phyloP scores from a whole-genome alignment of 2,113 vertebrate species.

The Aegithalos caudatus region DNA sequence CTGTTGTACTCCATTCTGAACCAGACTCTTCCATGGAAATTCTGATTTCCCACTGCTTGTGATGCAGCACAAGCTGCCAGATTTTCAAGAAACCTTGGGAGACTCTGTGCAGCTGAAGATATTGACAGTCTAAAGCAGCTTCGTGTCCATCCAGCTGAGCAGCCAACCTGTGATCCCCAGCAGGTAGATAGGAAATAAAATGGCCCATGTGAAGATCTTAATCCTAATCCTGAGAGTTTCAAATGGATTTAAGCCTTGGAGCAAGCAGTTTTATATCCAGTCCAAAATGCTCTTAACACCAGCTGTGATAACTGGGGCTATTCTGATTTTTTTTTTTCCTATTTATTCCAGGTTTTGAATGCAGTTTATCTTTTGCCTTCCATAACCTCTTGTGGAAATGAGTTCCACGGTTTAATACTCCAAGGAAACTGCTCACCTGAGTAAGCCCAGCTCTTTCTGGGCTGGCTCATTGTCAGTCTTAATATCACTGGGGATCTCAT shows the following conservation, averaged over 20 bases:
- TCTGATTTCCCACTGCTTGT: neutral
- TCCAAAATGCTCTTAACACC: slow-evolving; percentile 1
- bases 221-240: slow-evolving; percentile 35
- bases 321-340: neutral
- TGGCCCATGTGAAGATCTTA: neutral
- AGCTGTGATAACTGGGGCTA: neutral
- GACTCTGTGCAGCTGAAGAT: neutral
- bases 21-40: neutral
- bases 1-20: neutral
- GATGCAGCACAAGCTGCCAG: neutral
- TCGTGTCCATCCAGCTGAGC: neutral
- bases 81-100: neutral
- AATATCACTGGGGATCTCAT: neutral
- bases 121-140: neutral
- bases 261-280: neutral
- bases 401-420: neutral
- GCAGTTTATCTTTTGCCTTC: slow-evolving; percentile 8
- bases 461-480: neutral
- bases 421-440: neutral
- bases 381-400: neutral
- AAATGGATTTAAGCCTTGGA: neutral
- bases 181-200: neutral
- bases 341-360: neutral
- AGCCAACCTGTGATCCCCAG: neutral
- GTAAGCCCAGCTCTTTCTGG: neutral